A percentile compares a stretch with the other conserved stretches of the same genome.
phyloP scores from a whole-genome alignment of 2,113 vertebrate genomes.

The Blennius ocellaris region DNA sequence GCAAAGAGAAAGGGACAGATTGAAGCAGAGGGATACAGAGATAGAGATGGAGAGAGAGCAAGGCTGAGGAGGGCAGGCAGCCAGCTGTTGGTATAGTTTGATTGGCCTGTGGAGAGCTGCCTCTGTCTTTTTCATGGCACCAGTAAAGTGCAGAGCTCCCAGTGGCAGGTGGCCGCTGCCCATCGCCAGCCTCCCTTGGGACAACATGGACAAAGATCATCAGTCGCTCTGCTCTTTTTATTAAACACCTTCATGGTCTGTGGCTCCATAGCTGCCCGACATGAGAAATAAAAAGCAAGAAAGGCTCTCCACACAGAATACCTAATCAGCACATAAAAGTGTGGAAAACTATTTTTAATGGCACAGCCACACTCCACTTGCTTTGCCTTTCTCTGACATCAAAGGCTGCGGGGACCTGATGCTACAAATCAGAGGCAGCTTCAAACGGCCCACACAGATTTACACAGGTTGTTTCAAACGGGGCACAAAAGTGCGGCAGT shows the following conservation, averaged over 20 bases:
- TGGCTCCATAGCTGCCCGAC: constrained; percentile 22
- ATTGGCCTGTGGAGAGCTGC: constrained; percentile 81
- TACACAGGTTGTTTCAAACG: constrained; percentile 47
- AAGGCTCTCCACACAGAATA: constrained; percentile 62
- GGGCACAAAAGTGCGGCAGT: constrained; percentile 23
- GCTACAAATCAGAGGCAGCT: constrained; percentile 50
- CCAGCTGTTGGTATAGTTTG: constrained; percentile 86
- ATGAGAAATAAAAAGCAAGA: constrained; percentile 45
- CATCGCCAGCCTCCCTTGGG: constrained; percentile 54
- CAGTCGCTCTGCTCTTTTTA: constrained; percentile 59
- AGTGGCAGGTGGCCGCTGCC: constrained; percentile 78
- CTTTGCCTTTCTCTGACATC: constrained; percentile 51
- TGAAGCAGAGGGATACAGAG: constrained; percentile 47
- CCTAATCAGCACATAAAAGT: constrained; percentile 66
- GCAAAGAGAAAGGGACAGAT: constrained; percentile 37
- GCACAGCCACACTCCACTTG: constrained; percentile 11
- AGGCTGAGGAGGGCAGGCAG: constrained; percentile 80
- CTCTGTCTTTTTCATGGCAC: constrained; percentile 80
- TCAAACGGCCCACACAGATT: constrained; percentile 57
- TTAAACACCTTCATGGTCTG: constrained; percentile 76
- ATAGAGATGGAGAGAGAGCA: constrained; percentile 50
- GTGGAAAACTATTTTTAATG: constrained; percentile 58
- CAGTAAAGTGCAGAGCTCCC: constrained; percentile 75
- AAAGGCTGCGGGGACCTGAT: constrained; percentile 52
- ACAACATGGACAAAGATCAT: constrained; percentile 61